Base-by-base conservation (phyloP, 2,113 vertebrate genomes). In the Chaenogobius annularis region DNA sequence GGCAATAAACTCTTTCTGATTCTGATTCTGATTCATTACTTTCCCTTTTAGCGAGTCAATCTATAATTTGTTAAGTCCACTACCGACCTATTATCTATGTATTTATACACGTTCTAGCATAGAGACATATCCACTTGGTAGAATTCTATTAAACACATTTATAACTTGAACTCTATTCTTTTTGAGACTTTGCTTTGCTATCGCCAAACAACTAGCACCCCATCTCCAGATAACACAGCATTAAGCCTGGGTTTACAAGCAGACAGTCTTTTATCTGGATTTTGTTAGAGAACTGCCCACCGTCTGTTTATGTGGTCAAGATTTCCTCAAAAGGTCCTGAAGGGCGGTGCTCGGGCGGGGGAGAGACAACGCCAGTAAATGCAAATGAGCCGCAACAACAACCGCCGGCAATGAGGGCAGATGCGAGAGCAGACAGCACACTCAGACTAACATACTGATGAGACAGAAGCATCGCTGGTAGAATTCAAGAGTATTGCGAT, bases 311-410 rank as follows among this genome's bases (percentile, higher is more conserved):
- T 35, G 4, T 56, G 72, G 79, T 81, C 73, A 79, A 85, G 74
- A 79, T 65, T 77, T 48, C 66, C 77, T 79, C 55, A 48, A 35
- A n/a, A 80, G 85, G 74, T 78, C 82, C 54, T 46, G 66, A 46
- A 22, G 12, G 66, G 70, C 82, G 72, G 54, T 1, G 47, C 65
- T 70, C 44, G 5, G 43, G 67, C 63, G 75, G 19, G 26, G 77
- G 77, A 83, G 80, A 37, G 17, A 31, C 80, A 50, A 7, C 15
- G 47, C 15, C 47, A 7, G 71, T 65, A 70, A 70, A 88, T 88
- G 71, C 81, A 87, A 85, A 84, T 84, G 78, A 85, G 65, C 46
- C 10, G 67, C 71, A 74, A 83, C 81, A 84, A 83, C 88, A 84
- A 83, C 85, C 81, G 14, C 70, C 72, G 79, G 84, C 75, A 75